Conservation (phyloP, 2,797 vertebrate genomes). For the Galaxias olidus region DNA sequence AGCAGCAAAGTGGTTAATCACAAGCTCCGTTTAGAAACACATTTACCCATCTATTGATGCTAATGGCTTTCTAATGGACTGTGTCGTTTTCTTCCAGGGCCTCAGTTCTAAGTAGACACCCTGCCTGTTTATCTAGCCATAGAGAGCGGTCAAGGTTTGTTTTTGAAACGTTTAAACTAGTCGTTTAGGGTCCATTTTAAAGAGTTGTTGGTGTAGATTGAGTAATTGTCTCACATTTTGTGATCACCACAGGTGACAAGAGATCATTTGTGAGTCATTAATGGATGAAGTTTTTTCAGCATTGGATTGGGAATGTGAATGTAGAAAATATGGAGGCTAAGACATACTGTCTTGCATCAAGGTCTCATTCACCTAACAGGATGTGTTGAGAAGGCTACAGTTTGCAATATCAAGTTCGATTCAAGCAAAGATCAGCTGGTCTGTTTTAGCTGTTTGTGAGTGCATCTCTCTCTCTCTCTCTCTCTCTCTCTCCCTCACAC, state of each 20-base stretch:
- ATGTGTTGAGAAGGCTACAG: conserved; percentile 2
- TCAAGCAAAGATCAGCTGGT: neutral
- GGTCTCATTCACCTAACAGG: neutral
- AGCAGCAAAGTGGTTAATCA: conserved; percentile 40
- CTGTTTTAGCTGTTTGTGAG: neutral
- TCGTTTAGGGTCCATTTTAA: conserved; percentile 39
- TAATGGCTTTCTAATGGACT: conserved; percentile 50
- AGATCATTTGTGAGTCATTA: neutral
- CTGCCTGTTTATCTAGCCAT: conserved; percentile 46
- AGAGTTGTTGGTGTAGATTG: conserved; percentile 36
- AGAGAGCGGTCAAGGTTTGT: conserved; percentile 40
- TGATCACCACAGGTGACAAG: too few species aligned
- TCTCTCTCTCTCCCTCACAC: neutral
- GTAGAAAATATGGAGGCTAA: neutral
- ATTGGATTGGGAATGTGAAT: neutral
- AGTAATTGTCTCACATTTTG: conserved; percentile 17
- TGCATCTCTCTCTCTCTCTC: neutral
- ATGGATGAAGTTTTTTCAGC: conserved; percentile 1
- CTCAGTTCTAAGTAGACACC: conserved; percentile 19
- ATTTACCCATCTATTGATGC: conserved; percentile 42
- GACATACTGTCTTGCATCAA: neutral
- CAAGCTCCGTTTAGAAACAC: conserved; percentile 29
- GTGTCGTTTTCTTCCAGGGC: conserved; percentile 32
- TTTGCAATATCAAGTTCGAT: conserved; percentile 1
- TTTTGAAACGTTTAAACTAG: conserved; percentile 43